Base-by-base conservation (phyloP, 2,888 invertebrate genomes). In the Cenopis cana region DNA sequence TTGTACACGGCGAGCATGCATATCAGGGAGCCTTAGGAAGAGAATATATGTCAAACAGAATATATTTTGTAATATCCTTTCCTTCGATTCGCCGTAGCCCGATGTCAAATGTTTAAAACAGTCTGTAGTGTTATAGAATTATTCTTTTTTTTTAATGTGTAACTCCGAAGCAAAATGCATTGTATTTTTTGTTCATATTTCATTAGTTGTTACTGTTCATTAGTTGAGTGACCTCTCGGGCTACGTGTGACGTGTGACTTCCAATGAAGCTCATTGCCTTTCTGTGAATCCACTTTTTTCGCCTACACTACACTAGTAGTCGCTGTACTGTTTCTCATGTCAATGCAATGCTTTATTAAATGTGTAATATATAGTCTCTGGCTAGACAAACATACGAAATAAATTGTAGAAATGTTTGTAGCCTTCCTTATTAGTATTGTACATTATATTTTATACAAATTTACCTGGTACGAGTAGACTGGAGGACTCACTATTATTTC, bases 11-110 rank as follows among this genome's bases (percentile, higher is more conserved):
- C 80, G 83, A 83, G 89, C 88, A 85, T 89, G 87, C 93, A 93
- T 93, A 93, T 93, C 93, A 92, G 84, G 75, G 82, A 87, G 93
- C 92, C 91, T 93, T 93, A 90, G 85, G 77, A 82, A 79, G 78
- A 83, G 81, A 80, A 76, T 71, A 65, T 64, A 59, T 65, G 49
- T 71, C 77, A 77, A 75, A 77, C 77, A 79, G 73, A 77, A 77
- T 79, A 77, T 78, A 76, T 77, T 77, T 78, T 69, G 79, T 75
- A 76, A 72, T 76, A 75, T 76, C 74, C 81, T 84, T 80, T 79
- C 72, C 38, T 79, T 18, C 74, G 74, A 74, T 73, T 60, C 72
- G 36, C 60, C 52, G 54, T 66, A 55, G 59, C 65, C 46, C 59
- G 54, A 60, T 18, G 33, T 14, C 1, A 2, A n/a, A 52, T 14